Percentiles rank a stretch among this genome's conserved stretches.
phyloP scores from a whole-genome alignment of 2,888 invertebrate species.

The Tethea ocularis region DNA sequence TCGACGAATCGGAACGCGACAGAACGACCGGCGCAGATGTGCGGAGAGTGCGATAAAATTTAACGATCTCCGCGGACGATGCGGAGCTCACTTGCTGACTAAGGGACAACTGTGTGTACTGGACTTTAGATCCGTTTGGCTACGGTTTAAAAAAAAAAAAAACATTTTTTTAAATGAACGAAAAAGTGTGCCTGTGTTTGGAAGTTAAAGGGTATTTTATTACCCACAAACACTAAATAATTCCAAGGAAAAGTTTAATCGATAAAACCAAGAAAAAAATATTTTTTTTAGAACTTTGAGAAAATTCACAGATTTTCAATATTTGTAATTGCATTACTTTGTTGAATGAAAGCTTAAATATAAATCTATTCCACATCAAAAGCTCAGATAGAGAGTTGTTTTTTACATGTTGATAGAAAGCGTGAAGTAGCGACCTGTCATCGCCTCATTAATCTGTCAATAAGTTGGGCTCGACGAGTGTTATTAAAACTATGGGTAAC shows the following conservation, averaged over 20 bases:
- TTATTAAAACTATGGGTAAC: not conserved
- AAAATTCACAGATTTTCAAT: too few relatives aligned
- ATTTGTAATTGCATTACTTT: too few relatives aligned
- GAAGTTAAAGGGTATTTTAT: too few relatives aligned
- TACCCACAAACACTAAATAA: too few relatives aligned
- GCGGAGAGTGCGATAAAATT: constrained; percentile 53
- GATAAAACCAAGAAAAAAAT: too few relatives aligned
- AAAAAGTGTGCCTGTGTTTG: too few relatives aligned
- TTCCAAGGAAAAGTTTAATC: too few relatives aligned
- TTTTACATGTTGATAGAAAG: not conserved
- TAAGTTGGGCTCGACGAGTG: not conserved
- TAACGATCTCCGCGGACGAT: constrained; percentile 41
- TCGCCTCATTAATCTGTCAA: constrained; percentile 16
- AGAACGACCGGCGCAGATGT: constrained; percentile 55
- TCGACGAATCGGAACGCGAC: constrained; percentile 24
- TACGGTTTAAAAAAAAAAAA: not conserved
- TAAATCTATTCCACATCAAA: not conserved
- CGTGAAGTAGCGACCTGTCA: constrained; percentile 2
- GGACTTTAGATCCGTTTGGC: not conserved
- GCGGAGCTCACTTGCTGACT: constrained; percentile 29
- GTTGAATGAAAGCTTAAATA: not conserved
- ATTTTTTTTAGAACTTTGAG: too few relatives aligned
- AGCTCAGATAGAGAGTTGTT: not conserved
- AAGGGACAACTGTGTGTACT: constrained; percentile 14
- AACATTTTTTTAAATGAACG: too few relatives aligned